Evolutionary conservation across 2,888 invertebrate species (phyloP).

Genomic region (Chaitophorus viminalis): DNA sequence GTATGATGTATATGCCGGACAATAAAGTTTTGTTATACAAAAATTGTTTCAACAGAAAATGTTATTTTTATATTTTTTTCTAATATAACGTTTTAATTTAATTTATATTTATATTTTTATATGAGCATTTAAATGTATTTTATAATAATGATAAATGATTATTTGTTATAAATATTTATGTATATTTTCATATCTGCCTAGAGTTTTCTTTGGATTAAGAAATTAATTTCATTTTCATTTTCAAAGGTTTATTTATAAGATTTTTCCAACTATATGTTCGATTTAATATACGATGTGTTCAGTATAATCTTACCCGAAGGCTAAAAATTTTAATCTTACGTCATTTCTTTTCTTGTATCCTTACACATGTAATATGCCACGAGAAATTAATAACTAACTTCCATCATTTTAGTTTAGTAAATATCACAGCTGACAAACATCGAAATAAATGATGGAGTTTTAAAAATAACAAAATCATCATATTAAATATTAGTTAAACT

Average conservation of each 20-base stretch:
- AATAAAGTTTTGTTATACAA: background rate
- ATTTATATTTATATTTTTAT: background rate
- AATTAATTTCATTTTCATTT: background rate
- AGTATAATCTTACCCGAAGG: background rate
- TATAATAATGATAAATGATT: background rate
- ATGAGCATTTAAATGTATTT: background rate
- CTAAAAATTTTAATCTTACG: background rate
- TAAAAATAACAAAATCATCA: background rate
- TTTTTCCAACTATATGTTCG: background rate
- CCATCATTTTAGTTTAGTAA: background rate
- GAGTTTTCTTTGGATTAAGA: background rate
- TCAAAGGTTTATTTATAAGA: background rate
- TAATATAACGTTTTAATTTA: background rate
- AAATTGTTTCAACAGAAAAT: background rate
- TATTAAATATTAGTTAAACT: background rate
- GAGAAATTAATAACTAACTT: conserved; percentile 31
- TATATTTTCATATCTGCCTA: background rate
- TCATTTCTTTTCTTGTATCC: background rate
- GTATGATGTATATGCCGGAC: background rate
- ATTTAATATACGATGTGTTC: background rate
- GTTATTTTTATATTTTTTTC: background rate
- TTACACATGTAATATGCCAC: background rate
- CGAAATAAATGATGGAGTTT: background rate
- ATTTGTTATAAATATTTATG: background rate
- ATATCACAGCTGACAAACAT: background rate